phyloP scores from a whole-genome alignment of 2,888 invertebrate genomes.

The Nasonovia ribisnigri region DNA sequence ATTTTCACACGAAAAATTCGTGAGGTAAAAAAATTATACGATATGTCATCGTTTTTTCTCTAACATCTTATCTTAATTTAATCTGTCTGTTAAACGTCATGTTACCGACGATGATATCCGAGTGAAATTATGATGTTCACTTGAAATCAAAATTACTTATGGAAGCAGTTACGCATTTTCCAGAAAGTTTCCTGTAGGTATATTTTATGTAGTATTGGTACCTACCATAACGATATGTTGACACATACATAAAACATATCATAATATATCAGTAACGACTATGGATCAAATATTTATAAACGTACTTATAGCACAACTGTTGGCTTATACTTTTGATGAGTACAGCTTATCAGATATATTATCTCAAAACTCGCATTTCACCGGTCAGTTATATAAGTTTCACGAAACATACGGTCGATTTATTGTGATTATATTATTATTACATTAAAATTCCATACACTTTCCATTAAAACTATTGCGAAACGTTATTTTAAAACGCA shows the following conservation, averaged over 20 bases:
- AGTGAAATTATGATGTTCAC: neutral
- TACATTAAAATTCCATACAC: neutral
- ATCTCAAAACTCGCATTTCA: neutral
- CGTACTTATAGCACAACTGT: neutral
- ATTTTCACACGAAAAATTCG: slow-evolving; percentile 26
- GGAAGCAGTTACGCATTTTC: neutral
- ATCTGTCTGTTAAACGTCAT: neutral
- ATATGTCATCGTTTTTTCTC: slow-evolving; percentile 33
- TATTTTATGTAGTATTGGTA: neutral
- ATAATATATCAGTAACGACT: neutral
- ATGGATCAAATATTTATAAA: neutral
- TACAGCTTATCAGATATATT: neutral
- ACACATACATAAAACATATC: neutral
- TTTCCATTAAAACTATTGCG: neutral
- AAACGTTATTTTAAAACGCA: slow-evolving; percentile 18
- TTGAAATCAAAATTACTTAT: neutral
- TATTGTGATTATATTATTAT: neutral
- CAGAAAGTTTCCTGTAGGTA: neutral
- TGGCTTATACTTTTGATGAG: neutral
- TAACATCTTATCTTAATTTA: slow-evolving; percentile 1
- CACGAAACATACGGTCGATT: neutral
- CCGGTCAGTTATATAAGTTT: neutral
- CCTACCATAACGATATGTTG: neutral
- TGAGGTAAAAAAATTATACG: slow-evolving; percentile 18
- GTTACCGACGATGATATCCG: neutral